Base-by-base conservation (phyloP, 1,140 invertebrate species). In the Drosophila littoralis region DNA sequence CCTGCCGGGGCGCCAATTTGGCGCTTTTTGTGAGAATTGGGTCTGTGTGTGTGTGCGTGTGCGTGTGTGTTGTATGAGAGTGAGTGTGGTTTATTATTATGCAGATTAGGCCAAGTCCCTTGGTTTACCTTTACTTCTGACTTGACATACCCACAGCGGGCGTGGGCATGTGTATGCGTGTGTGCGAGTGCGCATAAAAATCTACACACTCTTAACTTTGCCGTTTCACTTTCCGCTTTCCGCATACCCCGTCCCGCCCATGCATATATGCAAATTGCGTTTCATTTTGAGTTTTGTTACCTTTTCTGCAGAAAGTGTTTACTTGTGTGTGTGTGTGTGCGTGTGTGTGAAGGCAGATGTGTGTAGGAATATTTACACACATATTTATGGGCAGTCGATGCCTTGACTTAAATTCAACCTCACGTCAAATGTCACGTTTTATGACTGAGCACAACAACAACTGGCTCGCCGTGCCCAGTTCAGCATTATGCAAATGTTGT, bases 11-110 rank as follows among this genome's bases (percentile, higher is more conserved):
- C 52, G 66, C 63, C 80, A 89, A 82, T 88, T 79, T 89, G 66
- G 67, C 52, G 67, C 54, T 55, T 64, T 70, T 69, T 69, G 64
- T 65, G 45, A 45, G 52, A 36, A 22, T n/a, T 58, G 35, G 50
- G 28, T 35, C 28, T 33, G 13, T 63, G 15, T 58, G 36, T 48
- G 45, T 63, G 50, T 66, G 42, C 51, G 51, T 43, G 46, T 42
- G 46, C 63, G 63, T 69, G 50, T 69, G 60, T 46, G 69, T 0
- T 22, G 22, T 22, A 22, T 22, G 22, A 22, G 22, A 2, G 22
- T 79, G 64, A 66, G 67, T 88, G 80, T 75, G 84, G 84, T 78
- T 88, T 88, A 89, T 89, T 88, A 88, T 88, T 88, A 89, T 88
- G 84, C 81, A 88, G 84, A 88, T 89, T 88, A 88, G 83, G 74